Evolutionary conservation across 2,888 invertebrate species (phyloP).

Genomic region (Drosophila limbata): DNA sequence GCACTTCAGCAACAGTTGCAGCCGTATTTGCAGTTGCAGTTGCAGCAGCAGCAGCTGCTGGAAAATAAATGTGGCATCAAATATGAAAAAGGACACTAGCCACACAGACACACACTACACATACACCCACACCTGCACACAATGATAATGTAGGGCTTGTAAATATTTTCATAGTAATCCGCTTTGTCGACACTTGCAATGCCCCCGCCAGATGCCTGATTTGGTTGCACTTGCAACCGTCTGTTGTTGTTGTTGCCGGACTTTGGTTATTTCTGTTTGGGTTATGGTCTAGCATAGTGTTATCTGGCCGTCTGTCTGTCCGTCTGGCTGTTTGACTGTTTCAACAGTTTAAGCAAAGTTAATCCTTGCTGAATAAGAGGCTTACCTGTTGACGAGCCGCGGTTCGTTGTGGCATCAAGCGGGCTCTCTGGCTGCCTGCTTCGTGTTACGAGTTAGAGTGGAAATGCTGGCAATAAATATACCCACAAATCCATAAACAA

Average conservation of each 20-base stretch:
- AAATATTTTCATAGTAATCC: constrained; percentile 78
- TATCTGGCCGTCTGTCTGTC: constrained; percentile 31
- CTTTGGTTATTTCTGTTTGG: constrained; percentile 32
- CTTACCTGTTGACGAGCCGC: constrained; percentile 74
- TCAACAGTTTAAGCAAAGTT: constrained; percentile 72
- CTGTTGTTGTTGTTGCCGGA: constrained; percentile 33
- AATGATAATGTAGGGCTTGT: constrained; percentile 60
- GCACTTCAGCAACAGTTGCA: constrained; percentile 18
- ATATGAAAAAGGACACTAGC: constrained; percentile 44
- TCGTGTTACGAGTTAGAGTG: constrained; percentile 72
- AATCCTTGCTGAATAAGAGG: constrained; percentile 71
- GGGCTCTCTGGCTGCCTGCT: constrained; percentile 26
- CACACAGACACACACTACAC: constrained; percentile 12
- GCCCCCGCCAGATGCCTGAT: constrained; percentile 6
- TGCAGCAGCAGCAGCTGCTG: constrained; percentile 15
- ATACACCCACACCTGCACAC: constrained; percentile 18
- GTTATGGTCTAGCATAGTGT: constrained; percentile 22
- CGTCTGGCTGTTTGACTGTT: constrained; percentile 54
- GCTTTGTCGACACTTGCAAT: constrained; percentile 61
- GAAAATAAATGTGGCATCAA: constrained; percentile 47
- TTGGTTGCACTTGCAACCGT: constrained; percentile 29
- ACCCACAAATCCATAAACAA: constrained; percentile 67
- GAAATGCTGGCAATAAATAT: constrained; percentile 51
- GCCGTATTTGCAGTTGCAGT: constrained; percentile 22
- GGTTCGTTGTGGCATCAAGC: constrained; percentile 25